A percentile compares a stretch with the other conserved stretches of the same genome.
phyloP scores from a whole-genome alignment of 2,797 vertebrate genomes.

The Enteromius trimaculatus region DNA sequence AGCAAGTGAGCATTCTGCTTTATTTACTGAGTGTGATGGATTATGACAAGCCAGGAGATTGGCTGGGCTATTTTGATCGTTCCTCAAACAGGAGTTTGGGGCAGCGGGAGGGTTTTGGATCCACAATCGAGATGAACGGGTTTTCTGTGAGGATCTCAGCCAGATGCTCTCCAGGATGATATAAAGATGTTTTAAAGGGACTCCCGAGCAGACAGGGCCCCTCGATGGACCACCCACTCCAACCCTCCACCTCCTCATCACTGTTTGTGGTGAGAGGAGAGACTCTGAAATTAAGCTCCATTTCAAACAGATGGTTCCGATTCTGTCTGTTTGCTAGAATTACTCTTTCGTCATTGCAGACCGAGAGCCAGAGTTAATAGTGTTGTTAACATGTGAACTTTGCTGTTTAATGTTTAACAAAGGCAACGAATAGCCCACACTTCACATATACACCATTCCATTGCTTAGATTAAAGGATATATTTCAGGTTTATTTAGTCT shows the following conservation, averaged over 20 bases:
- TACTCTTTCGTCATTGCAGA: constrained; percentile 56
- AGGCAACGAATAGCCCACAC: constrained; percentile 33
- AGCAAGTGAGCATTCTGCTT: constrained; percentile 69
- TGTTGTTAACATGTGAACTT: constrained; percentile 58
- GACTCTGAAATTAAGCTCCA: constrained; percentile 59
- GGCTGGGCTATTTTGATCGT: constrained; percentile 66
- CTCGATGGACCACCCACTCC: constrained; percentile 52
- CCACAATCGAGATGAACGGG: constrained; percentile 32
- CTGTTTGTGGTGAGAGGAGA: constrained; percentile 59
- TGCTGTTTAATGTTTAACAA: constrained; percentile 56
- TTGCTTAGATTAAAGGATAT: constrained; percentile 38
- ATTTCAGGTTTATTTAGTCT: constrained; percentile 39
- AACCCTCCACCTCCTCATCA: constrained; percentile 44
- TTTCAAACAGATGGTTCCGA: constrained; percentile 61
- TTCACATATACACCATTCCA: constrained; percentile 32
- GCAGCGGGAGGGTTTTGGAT: constrained; percentile 43
- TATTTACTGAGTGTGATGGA: constrained; percentile 75
- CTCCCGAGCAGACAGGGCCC: constrained; percentile 39
- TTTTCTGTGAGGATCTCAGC: constrained; percentile 49
- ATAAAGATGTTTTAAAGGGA: constrained; percentile 45
- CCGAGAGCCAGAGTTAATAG: constrained; percentile 53
- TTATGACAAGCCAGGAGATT: constrained; percentile 70
- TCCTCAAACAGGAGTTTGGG: constrained; percentile 46
- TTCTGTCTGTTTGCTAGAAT: constrained; percentile 56
- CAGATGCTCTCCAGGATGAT: constrained; percentile 50